Conservation (phyloP, 2,113 vertebrate species). For the Rhea pennata region DNA sequence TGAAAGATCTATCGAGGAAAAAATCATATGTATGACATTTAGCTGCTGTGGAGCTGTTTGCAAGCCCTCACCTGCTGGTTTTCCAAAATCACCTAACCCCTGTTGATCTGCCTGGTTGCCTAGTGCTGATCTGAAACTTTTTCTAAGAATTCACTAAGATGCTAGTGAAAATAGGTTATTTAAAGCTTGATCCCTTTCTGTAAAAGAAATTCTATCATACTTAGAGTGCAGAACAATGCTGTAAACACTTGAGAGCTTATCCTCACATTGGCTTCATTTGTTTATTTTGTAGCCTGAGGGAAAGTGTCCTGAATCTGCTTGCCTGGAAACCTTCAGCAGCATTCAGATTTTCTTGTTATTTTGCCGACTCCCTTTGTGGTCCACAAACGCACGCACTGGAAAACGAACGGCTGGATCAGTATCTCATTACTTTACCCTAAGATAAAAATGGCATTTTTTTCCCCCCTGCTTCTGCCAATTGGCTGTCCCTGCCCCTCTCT, state of each 20-base stretch:
- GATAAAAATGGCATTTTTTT: slow-evolving; percentile 33
- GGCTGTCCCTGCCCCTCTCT: background rate
- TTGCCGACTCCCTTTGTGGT: slow-evolving; percentile 17
- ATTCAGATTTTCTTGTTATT: background rate
- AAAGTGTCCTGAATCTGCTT: background rate
- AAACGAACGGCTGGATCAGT: slow-evolving; percentile 35
- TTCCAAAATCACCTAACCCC: background rate
- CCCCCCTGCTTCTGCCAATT: slow-evolving; percentile 15
- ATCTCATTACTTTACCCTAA: slow-evolving; percentile 42
- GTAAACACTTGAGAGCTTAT: background rate
- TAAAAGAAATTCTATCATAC: background rate
- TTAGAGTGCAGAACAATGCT: background rate
- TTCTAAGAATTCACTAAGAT: background rate
- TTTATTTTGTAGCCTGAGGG: slow-evolving; percentile 10
- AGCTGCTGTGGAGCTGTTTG: background rate
- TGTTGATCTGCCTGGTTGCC: background rate
- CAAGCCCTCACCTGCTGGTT: background rate
- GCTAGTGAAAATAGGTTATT: background rate
- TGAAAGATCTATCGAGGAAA: background rate
- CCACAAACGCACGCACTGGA: background rate
- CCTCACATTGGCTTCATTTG: background rate
- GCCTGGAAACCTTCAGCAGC: slow-evolving; percentile 23
- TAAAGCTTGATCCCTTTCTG: background rate
- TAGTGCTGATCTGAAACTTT: background rate
- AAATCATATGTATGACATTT: background rate